Conservation (phyloP, 2,113 vertebrate species). For the Osmerus mordax region DNA sequence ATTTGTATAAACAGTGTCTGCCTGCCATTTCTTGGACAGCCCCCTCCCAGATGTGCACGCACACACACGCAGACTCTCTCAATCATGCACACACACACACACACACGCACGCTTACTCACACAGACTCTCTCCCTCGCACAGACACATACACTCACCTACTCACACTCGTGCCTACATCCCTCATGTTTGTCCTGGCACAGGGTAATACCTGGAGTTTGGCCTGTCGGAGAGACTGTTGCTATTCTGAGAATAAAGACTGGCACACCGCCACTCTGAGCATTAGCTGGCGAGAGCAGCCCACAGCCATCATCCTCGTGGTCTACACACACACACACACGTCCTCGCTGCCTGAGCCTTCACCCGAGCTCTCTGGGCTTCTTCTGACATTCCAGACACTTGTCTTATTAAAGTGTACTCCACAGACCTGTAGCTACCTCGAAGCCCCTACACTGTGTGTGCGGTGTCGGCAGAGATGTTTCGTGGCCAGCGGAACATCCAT, state of each 20-base stretch:
- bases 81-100: slow-evolving; percentile 15
- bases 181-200: slow-evolving; percentile 67
- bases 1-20: slow-evolving; percentile 37
- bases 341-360: slow-evolving; percentile 33
- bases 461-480: slow-evolving; percentile 20
- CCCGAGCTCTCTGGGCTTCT: slow-evolving; percentile 11
- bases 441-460: slow-evolving; percentile 18
- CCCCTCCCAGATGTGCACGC: slow-evolving; percentile 16
- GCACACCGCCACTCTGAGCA: slow-evolving; percentile 40
- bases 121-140: slow-evolving; percentile 12
- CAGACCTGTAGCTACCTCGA: slow-evolving; percentile 34
- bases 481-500: slow-evolving; percentile 52
- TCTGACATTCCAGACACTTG: slow-evolving; percentile 11
- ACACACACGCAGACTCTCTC: slow-evolving; percentile 3
- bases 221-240: slow-evolving; percentile 68
- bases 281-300: slow-evolving; percentile 46
- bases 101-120: slow-evolving; percentile 26
- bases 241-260: slow-evolving; percentile 75
- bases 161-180: slow-evolving; percentile 6
- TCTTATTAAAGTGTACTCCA: slow-evolving; percentile 16
- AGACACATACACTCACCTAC: slow-evolving; percentile 31
- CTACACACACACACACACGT: neutral
- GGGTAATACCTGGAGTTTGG: slow-evolving; percentile 56
- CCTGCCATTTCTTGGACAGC: slow-evolving; percentile 42
- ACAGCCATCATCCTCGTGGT: slow-evolving; percentile 48